These are phyloP conservation scores for Conistra vaccinii DNA, from an alignment of 2,888 invertebrate species.

Conservation along the genomic window DNA sequence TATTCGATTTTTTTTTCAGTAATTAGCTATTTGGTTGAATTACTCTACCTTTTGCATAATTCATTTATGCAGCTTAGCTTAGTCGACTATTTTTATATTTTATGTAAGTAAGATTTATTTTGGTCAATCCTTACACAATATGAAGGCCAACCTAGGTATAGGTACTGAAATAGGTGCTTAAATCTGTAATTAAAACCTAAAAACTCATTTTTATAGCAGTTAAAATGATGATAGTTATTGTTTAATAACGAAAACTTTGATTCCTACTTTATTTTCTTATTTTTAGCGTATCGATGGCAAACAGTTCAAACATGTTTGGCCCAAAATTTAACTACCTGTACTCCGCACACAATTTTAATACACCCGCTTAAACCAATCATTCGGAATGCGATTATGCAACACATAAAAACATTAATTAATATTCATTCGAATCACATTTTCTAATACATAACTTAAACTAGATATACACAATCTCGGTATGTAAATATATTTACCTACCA, in stretches of 20 bases:
- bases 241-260: too few species aligned
- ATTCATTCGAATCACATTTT: slow-evolving; percentile 23
- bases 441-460: slow-evolving; percentile 26
- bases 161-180: not conserved
- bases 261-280: too few species aligned
- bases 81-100: not conserved
- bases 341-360: not conserved
- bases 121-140: not conserved
- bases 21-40: too few species aligned
- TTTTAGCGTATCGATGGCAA: too few species aligned
- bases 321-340: too few species aligned
- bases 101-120: not conserved
- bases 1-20: not conserved
- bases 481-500: not conserved
- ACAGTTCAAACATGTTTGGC: too few species aligned
- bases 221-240: not conserved
- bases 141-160: too few species aligned
- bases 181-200: not conserved
- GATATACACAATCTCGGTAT: too few species aligned
- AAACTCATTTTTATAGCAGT: too few species aligned
- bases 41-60: not conserved
- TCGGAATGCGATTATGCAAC: slow-evolving; percentile 5
- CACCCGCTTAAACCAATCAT: too few species aligned
- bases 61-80: not conserved
- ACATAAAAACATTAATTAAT: slow-evolving; percentile 7